Evolutionary conservation across 2,113 vertebrate genomes (phyloP).

Genomic region (Parus major): DNA sequence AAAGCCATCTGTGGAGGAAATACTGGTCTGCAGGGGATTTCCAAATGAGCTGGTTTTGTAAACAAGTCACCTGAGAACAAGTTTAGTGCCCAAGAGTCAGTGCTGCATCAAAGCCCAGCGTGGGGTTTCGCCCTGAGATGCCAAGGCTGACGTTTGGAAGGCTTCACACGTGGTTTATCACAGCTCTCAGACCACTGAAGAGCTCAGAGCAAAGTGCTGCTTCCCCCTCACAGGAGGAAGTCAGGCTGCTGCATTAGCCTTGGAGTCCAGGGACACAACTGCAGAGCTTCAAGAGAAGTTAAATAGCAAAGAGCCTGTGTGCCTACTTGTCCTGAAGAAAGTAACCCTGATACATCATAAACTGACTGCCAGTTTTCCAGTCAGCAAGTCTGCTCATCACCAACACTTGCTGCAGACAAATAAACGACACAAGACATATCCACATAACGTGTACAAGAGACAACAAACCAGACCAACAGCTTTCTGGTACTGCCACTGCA

Average conservation of each 20-base stretch:
- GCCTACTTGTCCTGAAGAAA: not conserved
- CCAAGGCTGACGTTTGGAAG: not conserved
- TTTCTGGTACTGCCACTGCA: not conserved
- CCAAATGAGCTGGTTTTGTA: not conserved
- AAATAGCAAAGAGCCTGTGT: not conserved
- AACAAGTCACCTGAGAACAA: not conserved
- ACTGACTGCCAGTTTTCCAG: not conserved
- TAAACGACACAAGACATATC: not conserved
- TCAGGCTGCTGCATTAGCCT: not conserved
- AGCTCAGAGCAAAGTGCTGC: not conserved
- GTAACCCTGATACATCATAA: not conserved
- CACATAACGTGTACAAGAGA: not conserved
- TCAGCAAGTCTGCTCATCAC: not conserved
- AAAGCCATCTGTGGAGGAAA: not conserved
- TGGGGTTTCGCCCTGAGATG: not conserved
- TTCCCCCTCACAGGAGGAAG: not conserved
- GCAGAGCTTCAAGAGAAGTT: not conserved
- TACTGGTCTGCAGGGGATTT: not conserved
- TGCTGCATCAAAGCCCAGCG: rapidly evolving
- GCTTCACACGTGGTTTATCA: not conserved
- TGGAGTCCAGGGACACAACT: not conserved
- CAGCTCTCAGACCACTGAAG: not conserved
- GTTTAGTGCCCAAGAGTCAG: not conserved
- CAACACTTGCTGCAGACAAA: not conserved
- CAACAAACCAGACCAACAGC: not conserved